Conservation (phyloP, 2,797 vertebrate species). For the Girardinus metallicus region DNA sequence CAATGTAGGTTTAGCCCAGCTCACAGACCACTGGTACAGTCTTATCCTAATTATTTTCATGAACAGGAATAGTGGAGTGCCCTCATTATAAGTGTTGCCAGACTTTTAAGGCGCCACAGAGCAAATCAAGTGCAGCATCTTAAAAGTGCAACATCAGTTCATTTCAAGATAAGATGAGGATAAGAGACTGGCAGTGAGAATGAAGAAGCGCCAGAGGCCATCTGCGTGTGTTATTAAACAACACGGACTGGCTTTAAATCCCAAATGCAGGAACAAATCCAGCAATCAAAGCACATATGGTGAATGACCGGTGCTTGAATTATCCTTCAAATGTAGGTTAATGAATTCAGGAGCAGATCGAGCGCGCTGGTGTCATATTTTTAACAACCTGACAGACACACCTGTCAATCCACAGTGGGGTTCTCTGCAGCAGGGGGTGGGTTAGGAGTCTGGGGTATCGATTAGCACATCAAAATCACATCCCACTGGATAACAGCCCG, state of each 20-base stretch:
- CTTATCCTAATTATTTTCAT: conserved; percentile 37
- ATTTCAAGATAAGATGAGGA: conserved; percentile 53
- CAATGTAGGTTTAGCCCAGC: conserved; percentile 12
- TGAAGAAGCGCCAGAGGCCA: conserved; percentile 66
- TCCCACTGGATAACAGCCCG: conserved; percentile 45
- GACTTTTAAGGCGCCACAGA: conserved; percentile 51
- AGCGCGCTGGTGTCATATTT: conserved; percentile 62
- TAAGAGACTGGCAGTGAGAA: conserved; percentile 59
- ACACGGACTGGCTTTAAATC: conserved; percentile 65
- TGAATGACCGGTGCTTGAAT: conserved; percentile 66
- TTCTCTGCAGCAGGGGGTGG: conserved; percentile 8
- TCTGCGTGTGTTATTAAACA: conserved; percentile 75
- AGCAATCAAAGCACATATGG: conserved; percentile 79
- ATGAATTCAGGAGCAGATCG: conserved; percentile 79
- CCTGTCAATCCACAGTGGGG: conserved; percentile 62
- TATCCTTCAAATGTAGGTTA: conserved; percentile 83
- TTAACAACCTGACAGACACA: conserved; percentile 71
- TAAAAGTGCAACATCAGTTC: conserved; percentile 59
- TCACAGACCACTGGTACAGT: conserved; percentile 44
- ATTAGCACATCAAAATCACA: conserved; percentile 48
- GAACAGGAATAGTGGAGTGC: conserved; percentile 18
- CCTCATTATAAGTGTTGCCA: conserved; percentile 51
- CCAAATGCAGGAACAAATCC: conserved; percentile 74
- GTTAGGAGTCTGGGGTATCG: conserved; percentile 19
- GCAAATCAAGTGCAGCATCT: conserved; percentile 47